Conservation (phyloP, 1,140 invertebrate genomes). For the Mercenaria mercenaria region DNA sequence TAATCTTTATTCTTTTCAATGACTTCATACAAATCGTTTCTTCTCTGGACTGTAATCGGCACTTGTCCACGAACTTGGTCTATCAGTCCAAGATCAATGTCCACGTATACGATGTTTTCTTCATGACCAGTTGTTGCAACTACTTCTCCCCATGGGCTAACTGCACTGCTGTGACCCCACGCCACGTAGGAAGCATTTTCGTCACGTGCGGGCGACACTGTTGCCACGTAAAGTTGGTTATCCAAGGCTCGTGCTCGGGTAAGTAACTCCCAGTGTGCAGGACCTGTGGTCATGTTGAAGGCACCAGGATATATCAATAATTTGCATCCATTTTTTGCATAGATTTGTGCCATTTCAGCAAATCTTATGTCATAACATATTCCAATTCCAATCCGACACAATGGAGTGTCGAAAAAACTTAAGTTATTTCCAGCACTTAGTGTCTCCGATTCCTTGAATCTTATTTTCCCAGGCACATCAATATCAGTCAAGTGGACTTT, state of each 20-base stretch:
- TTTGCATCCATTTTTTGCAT: slow-evolving; percentile 92
- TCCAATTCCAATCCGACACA: slow-evolving; percentile 94
- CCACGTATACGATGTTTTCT: slow-evolving; percentile 91
- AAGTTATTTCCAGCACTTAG: slow-evolving; percentile 92
- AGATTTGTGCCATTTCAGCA: slow-evolving; percentile 94
- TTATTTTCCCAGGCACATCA: slow-evolving; percentile 96
- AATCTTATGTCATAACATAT: slow-evolving; percentile 98
- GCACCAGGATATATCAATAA: slow-evolving; percentile 96
- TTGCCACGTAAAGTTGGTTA: slow-evolving; percentile 90
- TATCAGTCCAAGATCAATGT: slow-evolving; percentile 92
- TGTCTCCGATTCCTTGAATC: slow-evolving; percentile 96
- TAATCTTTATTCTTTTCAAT: slow-evolving; percentile 30
- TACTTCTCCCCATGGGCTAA: slow-evolving; percentile 95
- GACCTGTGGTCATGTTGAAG: slow-evolving; percentile 98
- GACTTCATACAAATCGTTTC: slow-evolving; percentile 91
- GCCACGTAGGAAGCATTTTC: slow-evolving; percentile 92
- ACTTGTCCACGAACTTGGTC: slow-evolving; percentile 93
- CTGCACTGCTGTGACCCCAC: slow-evolving; percentile 95
- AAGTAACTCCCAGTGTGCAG: slow-evolving; percentile 96
- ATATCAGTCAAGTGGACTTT: slow-evolving; percentile 98
- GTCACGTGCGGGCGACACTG: slow-evolving; percentile 91
- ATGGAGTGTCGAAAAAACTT: slow-evolving; percentile 91
- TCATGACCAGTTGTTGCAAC: slow-evolving; percentile 89
- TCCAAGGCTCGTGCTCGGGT: slow-evolving; percentile 93
- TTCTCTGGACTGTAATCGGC: slow-evolving; percentile 91